Base-by-base conservation (phyloP, 1,140 invertebrate genomes). In the Homarus americanus region DNA sequence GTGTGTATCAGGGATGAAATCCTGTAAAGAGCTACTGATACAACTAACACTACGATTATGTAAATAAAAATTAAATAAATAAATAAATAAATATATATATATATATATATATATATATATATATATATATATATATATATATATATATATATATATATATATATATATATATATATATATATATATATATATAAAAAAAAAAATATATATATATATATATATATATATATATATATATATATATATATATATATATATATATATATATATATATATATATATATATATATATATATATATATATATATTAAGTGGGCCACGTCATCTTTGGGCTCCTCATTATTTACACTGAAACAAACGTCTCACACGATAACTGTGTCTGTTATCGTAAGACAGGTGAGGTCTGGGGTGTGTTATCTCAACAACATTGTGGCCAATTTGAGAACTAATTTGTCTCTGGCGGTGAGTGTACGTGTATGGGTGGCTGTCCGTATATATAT, bases 131-230 rank as follows among this genome's bases (percentile, higher is more conserved):
- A 53, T 82, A 82, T 82, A 82, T 82, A 82, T 82, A 82, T 82
- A 82, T 82, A 82, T 82, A 82, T 82, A 82, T 82, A 82, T 80
- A 44, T 44, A 80, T 49, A 80, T 80, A 44, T 44, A 49, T 78
- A 78, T 78, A 78, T 78, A 78, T 78, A 78, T n/a, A n/a, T 49
- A n/a, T n/a, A n/a, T n/a, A n/a, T n/a, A n/a, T n/a, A n/a, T n/a
- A n/a, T n/a, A n/a, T n/a, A n/a, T n/a, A n/a, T n/a, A n/a, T n/a
- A n/a, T n/a, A n/a, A n/a, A n/a, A n/a, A n/a, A n/a, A n/a, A n/a
- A n/a, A n/a, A n/a, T 78, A 78, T 78, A 78, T 38, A 63, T 63
- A 63, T 63, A 63, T 63, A 63, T 63, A 63, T 63, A 63, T 75
- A 75, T 75, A 75, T 76, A 76, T 76, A 76, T 76, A 79, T 79